Evolutionary conservation across 1,140 invertebrate species (phyloP), one percentile per base, ranked within the genome.

Genomic region (Teleogryllus occipitalis): DNA sequence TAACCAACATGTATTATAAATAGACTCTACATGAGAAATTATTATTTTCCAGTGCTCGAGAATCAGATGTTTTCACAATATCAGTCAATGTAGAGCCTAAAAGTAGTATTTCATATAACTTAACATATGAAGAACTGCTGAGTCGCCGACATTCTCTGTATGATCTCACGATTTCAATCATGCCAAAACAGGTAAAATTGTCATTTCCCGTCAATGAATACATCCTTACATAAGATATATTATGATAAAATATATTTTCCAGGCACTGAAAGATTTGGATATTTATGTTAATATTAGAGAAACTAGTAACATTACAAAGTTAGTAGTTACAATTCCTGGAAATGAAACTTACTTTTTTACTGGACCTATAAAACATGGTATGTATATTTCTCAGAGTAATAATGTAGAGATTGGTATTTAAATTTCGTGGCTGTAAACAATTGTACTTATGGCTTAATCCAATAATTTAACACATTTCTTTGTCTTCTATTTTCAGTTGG

Each of bases 41-140:
- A 39, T 39, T 39, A 39, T 39, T 39, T 75, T 75, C 12, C 78
- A 84, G 84, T 72, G 89, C 90, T n/a, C 86, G 91, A 49, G 90
- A 92, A 83, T 91, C 90, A 0, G 92, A 92, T 82, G 86, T 88
- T 74, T 92, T 92, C 82, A 88, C 87, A 8, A 88, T 90, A 7
- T 88, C 88, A 7, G 88, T 91, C 7, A 92, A 92, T 82, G 84
- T 92, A 14, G 90, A 90, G 82, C 85, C 90, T 0, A 84, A 87
- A 75, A 88, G 85, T 7, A 88, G 88, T 82, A 89, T 89, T 0
- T 85, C 87, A 0, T 92, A 92, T 84, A 90, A 91, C 81, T 83
- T 92, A 75, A 91, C 89, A 0, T 92, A 92, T 82, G 91, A 92
- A 84, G 90, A 92, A 84, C 82, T 92, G 8, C 84, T 92, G 8